Evolutionary conservation across 1,140 invertebrate genomes (phyloP).

Genomic region (Pogonus chalceus): DNA sequence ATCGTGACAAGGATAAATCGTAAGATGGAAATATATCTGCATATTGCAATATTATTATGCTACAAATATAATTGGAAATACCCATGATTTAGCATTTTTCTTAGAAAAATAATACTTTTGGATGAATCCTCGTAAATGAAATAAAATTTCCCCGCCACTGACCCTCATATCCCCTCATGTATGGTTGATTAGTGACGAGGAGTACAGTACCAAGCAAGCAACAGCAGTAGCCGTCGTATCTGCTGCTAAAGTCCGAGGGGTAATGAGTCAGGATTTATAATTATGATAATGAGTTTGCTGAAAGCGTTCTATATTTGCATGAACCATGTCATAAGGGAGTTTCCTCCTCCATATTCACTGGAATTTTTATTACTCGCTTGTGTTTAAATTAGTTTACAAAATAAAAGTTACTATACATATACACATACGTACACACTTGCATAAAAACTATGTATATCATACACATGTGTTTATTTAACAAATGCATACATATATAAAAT

Average conservation of each 20-base stretch:
- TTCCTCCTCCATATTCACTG: too few species aligned
- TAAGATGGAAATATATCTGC: too few species aligned
- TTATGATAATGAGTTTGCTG: constrained; percentile 7
- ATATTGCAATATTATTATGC: too few species aligned
- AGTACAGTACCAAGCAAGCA: background rate
- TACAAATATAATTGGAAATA: too few species aligned
- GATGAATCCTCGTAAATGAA: too few species aligned
- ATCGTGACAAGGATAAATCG: too few species aligned
- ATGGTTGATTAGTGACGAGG: constrained; percentile 3
- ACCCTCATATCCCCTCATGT: background rate
- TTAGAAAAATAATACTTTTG: too few species aligned
- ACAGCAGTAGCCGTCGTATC: too few species aligned
- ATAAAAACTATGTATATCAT: background rate
- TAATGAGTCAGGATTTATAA: constrained; percentile 6
- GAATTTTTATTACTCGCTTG: background rate
- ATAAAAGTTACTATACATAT: too few species aligned
- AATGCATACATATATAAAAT: constrained; percentile 2
- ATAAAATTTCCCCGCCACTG: too few species aligned
- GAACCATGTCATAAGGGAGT: background rate
- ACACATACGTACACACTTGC: background rate
- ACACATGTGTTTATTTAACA: background rate
- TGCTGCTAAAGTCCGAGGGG: background rate
- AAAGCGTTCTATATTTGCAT: background rate
- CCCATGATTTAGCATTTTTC: too few species aligned
- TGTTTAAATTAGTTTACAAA: background rate